Base-by-base conservation (phyloP, 1,140 invertebrate genomes). In the Arctopsyche grandis region DNA sequence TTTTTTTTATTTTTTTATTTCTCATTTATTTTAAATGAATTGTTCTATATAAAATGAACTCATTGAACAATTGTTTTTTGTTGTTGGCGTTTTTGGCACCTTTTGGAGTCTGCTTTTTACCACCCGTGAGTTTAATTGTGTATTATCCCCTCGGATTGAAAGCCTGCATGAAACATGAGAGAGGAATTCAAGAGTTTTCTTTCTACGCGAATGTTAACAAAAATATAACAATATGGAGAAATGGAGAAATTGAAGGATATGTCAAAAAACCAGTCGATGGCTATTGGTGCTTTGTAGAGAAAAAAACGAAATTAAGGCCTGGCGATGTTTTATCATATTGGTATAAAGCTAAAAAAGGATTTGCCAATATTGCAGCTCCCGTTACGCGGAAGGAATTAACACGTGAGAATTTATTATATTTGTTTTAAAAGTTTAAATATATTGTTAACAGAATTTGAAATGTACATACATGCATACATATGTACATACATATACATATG, bases 201-300 rank as follows among this genome's bases (percentile, higher is more conserved):
- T 71, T 71, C 44, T 38, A 46, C n/a, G 69, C 38, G 3, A 71
- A 71, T 46, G 16, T 71, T n/a, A 71, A 71, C 21, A 46, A 71
- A 71, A 12, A 5, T 9, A 71, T 71, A 0, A 0, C 0, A 4
- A 14, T 5, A 1, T 16, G 3, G 9, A 38, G 19, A 46, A 16
- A 46, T 21, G 69, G 69, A 16, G 43, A 56, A 0, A 43, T 76
- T 22, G 24, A 38, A 44, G 63, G 38, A 10, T 22, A 48, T n/a
- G 79, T 76, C 9, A 14, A 19, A 52, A 10, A 22, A 24, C 44
- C 76, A 0, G 1, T 38, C 0, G 71, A 74, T 38, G 79, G 80
- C 10, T 26, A 43, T 12, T 81, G 75, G 80, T 81, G 80, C 38
- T 81, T 75, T 38, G 29, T 69, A 3, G 77, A 81, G 12, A 58